These are phyloP conservation scores for Drosophila guanche DNA, from an alignment of 1,140 invertebrate species.

Conservation along the genomic window DNA sequence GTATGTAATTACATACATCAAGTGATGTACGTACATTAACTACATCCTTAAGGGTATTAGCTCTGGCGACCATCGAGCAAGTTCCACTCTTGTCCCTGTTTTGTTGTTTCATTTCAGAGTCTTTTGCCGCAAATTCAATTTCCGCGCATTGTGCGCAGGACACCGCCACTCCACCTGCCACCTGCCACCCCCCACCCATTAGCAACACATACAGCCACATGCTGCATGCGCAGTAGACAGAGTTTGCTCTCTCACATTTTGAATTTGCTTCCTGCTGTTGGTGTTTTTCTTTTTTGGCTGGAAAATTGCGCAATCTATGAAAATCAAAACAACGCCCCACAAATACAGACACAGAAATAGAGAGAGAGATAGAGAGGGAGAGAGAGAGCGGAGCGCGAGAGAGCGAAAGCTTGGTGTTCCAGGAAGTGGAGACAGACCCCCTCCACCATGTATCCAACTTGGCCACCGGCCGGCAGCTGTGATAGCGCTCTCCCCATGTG, in stretches of 20 bases:
- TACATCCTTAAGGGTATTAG: no score
- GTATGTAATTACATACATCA: no score
- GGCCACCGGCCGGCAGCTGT: conserved; percentile 64
- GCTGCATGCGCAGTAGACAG: conserved; percentile 21
- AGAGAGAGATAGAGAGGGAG: conserved; percentile 8
- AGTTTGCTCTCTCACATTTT: conserved; percentile 11
- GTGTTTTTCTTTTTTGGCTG: conserved; percentile 25
- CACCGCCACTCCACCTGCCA: conserved; percentile 28
- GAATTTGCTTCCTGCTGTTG: conserved; percentile 44
- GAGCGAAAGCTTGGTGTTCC: neutral
- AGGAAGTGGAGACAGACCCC: conserved; percentile 9
- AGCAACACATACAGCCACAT: neutral
- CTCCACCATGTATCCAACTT: conserved; percentile 39
- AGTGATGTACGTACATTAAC: no score
- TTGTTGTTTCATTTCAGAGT: conserved; percentile 41
- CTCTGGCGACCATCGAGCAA: no score
- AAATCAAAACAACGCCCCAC: conserved; percentile 81
- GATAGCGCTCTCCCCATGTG: neutral
- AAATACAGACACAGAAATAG: conserved; percentile 41
- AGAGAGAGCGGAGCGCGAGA: neutral
- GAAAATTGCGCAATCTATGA: conserved; percentile 74
- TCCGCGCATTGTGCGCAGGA: conserved; percentile 78
- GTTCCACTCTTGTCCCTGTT: neutral
- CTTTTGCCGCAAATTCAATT: conserved; percentile 77
- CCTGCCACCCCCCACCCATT: neutral